Conservation (phyloP, 1,140 invertebrate species). For the Bilobella aurantiaca region DNA sequence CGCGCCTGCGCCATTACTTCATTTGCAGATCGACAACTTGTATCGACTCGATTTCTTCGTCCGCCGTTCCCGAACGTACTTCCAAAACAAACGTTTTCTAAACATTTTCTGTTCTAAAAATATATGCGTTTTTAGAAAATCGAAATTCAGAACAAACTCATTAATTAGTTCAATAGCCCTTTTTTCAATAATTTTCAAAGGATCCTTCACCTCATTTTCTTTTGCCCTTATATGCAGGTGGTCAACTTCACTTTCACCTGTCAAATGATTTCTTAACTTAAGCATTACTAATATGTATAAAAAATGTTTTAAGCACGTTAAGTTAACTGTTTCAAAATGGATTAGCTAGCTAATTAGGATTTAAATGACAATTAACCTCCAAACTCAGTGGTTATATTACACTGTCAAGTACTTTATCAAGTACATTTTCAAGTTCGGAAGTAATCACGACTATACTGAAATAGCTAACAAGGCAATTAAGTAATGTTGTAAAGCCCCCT, state of each 20-base stretch:
- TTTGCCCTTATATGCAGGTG: neutral
- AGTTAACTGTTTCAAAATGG: too few relatives aligned
- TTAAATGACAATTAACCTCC: too few relatives aligned
- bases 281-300: too few relatives aligned
- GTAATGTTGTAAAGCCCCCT: too few relatives aligned
- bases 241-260: neutral
- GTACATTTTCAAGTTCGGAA: too few relatives aligned
- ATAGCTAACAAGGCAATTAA: too few relatives aligned
- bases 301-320: too few relatives aligned
- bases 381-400: too few relatives aligned
- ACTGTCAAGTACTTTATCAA: too few relatives aligned
- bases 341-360: too few relatives aligned
- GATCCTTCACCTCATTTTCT: neutral
- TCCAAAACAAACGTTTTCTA: neutral
- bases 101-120: neutral
- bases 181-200: neutral
- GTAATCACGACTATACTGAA: too few relatives aligned
- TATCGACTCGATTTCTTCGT: neutral
- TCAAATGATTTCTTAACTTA: neutral
- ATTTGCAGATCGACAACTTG: neutral
- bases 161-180: neutral
- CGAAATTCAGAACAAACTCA: neutral
- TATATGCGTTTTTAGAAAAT: too few relatives aligned
- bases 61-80: neutral
- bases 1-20: neutral